phyloP scores from a whole-genome alignment of 1,140 invertebrate species.

The Drosophila biarmipes region DNA sequence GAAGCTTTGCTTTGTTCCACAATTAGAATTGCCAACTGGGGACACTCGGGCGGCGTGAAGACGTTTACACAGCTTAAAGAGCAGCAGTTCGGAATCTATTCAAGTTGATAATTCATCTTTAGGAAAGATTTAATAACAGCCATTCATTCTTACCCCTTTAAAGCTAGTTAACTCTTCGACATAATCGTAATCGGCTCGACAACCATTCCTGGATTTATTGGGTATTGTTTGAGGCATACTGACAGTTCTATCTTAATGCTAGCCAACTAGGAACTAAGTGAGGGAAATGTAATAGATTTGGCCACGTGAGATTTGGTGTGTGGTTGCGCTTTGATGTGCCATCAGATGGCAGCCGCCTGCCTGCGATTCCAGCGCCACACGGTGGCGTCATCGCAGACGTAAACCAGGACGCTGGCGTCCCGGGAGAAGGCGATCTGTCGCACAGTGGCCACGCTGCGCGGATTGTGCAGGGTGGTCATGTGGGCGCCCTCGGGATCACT shows the following conservation, averaged over 20 bases:
- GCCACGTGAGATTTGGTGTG: conserved; percentile 77
- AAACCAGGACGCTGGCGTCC: conserved; percentile 92
- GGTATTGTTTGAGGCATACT: not conserved
- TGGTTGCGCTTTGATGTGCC: conserved; percentile 22
- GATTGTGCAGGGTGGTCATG: conserved; percentile 92
- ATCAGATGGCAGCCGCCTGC: conserved; percentile 47
- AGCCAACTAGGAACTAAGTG: conserved; percentile 60
- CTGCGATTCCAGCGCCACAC: conserved; percentile 96
- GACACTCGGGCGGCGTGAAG: conserved; percentile 14
- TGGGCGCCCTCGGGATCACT: conserved; percentile 91
- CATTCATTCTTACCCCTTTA: not conserved
- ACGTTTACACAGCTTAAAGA: conserved; percentile 16
- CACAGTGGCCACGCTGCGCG: conserved; percentile 93
- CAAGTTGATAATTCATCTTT: not conserved
- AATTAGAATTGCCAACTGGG: conserved; percentile 62
- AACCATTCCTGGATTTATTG: conserved; percentile 1
- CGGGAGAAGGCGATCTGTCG: conserved; percentile 95
- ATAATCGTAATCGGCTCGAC: not conserved
- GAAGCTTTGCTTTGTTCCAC: conserved; percentile 42
- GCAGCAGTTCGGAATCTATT: not conserved
- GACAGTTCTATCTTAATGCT: conserved; percentile 11
- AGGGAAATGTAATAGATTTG: conserved; percentile 55
- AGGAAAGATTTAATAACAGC: not conserved
- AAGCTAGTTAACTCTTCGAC: not conserved
- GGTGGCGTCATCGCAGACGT: conserved; percentile 93